Percentiles rank a stretch among this genome's conserved stretches.
Evolutionary conservation across 2,113 vertebrate genomes (phyloP).

Genomic region (Myotis lucifugus): DNA sequence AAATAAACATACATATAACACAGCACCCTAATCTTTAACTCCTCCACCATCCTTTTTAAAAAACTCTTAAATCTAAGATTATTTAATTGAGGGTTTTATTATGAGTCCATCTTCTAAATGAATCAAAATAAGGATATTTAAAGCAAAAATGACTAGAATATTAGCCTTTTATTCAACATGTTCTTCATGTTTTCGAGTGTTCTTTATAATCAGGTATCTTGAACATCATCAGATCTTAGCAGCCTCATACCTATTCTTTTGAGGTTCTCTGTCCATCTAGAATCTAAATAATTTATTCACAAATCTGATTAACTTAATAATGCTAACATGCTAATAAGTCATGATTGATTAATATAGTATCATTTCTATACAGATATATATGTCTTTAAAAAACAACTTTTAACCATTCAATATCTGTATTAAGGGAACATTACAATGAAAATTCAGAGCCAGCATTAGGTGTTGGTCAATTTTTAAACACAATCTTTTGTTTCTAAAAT

Average conservation of each 20-base stretch:
- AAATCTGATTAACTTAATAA: background rate
- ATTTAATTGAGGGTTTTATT: background rate
- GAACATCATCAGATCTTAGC: background rate
- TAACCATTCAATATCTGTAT: background rate
- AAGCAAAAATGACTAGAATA: background rate
- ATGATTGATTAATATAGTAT: background rate
- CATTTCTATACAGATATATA: background rate
- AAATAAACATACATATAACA: background rate
- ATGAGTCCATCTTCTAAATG: background rate
- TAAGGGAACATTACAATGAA: background rate
- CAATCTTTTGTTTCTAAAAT: conserved; percentile 9
- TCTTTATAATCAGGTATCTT: background rate
- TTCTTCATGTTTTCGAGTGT: background rate
- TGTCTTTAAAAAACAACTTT: background rate
- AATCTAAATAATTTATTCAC: background rate
- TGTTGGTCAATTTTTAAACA: background rate
- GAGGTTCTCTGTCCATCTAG: background rate
- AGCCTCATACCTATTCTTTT: background rate
- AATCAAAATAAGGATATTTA: background rate
- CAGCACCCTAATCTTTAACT: background rate
- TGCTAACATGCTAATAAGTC: background rate
- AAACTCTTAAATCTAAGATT: background rate
- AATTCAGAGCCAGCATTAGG: background rate
- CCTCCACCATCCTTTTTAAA: background rate
- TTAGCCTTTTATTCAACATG: background rate